phyloP scores from a whole-genome alignment of 2,888 invertebrate species.

The Hirtodrosophila trivittata region DNA sequence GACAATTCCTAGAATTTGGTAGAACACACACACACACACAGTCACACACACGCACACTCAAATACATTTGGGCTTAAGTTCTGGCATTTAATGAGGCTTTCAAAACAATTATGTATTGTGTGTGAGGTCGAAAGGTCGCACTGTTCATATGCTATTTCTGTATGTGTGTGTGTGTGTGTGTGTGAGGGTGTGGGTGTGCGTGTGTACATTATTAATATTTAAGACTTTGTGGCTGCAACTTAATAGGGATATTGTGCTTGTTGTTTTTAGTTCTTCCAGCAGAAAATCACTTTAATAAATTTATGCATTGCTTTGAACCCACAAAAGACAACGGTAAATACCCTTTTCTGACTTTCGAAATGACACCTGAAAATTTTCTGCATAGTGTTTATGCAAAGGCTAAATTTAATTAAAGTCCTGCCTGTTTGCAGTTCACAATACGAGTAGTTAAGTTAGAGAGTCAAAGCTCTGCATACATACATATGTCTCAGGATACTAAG shows the following conservation, averaged over 20 bases:
- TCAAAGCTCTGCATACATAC: slow-evolving; percentile 15
- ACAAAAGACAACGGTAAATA: neutral
- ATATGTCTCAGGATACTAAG: slow-evolving; percentile 20
- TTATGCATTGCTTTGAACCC: slow-evolving; percentile 27
- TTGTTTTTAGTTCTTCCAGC: slow-evolving; percentile 20
- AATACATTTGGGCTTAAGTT: slow-evolving; percentile 56
- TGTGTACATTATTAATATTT: slow-evolving; percentile 70
- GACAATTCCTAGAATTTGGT: slow-evolving; percentile 17
- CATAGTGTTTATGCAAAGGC: slow-evolving; percentile 4
- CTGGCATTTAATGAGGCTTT: slow-evolving; percentile 79
- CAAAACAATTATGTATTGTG: slow-evolving; percentile 70
- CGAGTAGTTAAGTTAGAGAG: slow-evolving; percentile 13
- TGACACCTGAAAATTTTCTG: slow-evolving; percentile 15
- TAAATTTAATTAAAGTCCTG: slow-evolving; percentile 62
- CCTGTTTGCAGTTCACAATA: slow-evolving; percentile 19
- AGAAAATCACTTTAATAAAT: slow-evolving; percentile 40
- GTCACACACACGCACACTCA: neutral
- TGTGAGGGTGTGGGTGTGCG: slow-evolving; percentile 22
- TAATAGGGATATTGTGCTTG: slow-evolving; percentile 25
- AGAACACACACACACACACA: slow-evolving; percentile 3
- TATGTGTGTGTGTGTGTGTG: slow-evolving; percentile 24
- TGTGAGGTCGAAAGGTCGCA: neutral
- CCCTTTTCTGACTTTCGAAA: slow-evolving; percentile 2
- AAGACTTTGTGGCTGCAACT: slow-evolving; percentile 39
- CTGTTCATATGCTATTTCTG: neutral